Evolutionary conservation across 2,797 vertebrate species (phyloP).

Genomic region (Sebastes steindachneri): DNA sequence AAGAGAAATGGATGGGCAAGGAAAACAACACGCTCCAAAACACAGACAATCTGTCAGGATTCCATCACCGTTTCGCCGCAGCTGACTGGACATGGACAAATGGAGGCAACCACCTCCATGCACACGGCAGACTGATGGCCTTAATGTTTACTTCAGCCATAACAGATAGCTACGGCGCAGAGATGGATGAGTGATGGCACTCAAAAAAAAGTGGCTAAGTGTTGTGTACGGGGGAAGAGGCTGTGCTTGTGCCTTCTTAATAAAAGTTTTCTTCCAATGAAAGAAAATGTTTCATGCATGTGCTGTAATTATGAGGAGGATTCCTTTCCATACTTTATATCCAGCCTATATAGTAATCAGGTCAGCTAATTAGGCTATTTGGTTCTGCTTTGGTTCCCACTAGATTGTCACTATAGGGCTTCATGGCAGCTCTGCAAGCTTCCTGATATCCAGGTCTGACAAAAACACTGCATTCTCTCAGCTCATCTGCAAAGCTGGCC

Average conservation of each 20-base stretch:
- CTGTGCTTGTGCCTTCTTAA: neutral
- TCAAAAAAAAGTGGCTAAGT: constrained; percentile 15
- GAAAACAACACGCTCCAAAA: constrained; percentile 83
- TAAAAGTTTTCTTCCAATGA: neutral
- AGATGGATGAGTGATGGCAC: constrained; percentile 63
- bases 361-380: constrained; percentile 82
- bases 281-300: constrained; percentile 3
- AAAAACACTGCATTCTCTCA: constrained; percentile 7
- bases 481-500: constrained; percentile 23
- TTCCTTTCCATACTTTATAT: constrained; percentile 64
- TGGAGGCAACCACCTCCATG: constrained; percentile 68
- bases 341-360: constrained; percentile 75
- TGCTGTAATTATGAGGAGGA: constrained; percentile 38
- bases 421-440: constrained; percentile 45
- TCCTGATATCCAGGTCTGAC: constrained; percentile 34
- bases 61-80: constrained; percentile 76
- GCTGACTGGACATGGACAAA: constrained; percentile 81
- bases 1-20: constrained; percentile 79
- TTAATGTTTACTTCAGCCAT: constrained; percentile 78
- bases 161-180: constrained; percentile 68
- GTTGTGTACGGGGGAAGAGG: neutral
- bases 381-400: constrained; percentile 70
- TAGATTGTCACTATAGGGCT: constrained; percentile 72
- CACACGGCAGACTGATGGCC: constrained; percentile 75
- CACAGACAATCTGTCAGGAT: constrained; percentile 82